Evolutionary conservation across 2,797 vertebrate genomes (phyloP), one percentile per base, ranked within the genome.

Genomic region (Tenualosa thibaudeaui): DNA sequence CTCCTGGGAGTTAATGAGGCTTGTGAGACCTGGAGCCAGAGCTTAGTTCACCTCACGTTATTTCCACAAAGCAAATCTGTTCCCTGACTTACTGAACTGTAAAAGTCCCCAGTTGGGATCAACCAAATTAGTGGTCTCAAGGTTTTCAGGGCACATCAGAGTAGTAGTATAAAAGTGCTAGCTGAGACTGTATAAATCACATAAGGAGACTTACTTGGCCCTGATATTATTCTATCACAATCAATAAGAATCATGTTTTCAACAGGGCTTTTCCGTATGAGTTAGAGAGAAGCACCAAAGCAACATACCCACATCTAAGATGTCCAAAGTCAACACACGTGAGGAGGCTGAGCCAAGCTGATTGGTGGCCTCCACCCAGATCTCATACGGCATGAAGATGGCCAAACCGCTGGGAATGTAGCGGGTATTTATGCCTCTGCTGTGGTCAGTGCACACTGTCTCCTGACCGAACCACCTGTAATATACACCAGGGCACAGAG

Each of bases 321-420:
- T 96, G 90, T 99, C 97, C 92, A 99, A 88, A 40, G 96, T 97
- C 92, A 95, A 94, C 85, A 98, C 93, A 3, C 98, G 96, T 0
- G 97, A 98, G 81, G 94, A 92, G 3, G 96, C 95, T 0, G 96
- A 96, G 87, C 98, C 97, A 53, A 99, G 95, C 83, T 96, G 95
- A 93, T 99, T 99, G 93, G 96, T 93, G 0, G 97, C 98, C 90
- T 98, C 97, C 89, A 99, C 97, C 97, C 97, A 99, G 91, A 98
- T 97, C 93, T 98, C 97, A 2, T 99, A 99, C 0, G 98, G 97
- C 0, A 97, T 98, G 90, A 99, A 99, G 86, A 99, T 97, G 7
- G 98, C 98, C 86, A 98, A 92, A 91, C 98, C 97, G 81, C 96
- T 96, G 82, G 97, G 96, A 86, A 99, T 96, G 93, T 96, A 95